Conservation (phyloP, 2,888 invertebrate species). For the Cheilosia urbana region DNA sequence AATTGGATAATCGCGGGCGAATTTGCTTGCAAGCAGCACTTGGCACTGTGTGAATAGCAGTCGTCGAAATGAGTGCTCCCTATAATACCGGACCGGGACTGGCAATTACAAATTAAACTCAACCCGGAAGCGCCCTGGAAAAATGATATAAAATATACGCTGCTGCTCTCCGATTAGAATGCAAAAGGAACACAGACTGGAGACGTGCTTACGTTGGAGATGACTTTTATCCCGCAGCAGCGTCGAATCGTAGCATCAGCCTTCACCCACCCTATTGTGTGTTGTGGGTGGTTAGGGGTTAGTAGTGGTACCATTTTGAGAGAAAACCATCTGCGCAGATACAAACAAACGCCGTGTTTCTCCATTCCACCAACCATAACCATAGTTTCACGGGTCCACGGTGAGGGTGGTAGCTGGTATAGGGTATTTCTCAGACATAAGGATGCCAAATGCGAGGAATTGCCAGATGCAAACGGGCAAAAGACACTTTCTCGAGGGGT, state of each 20-base stretch:
- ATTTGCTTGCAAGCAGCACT: conserved; percentile 38
- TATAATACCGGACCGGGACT: neutral
- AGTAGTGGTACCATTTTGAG: conserved; percentile 42
- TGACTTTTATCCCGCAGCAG: conserved; percentile 60
- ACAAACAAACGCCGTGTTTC: conserved; percentile 62
- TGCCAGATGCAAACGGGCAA: conserved; percentile 50
- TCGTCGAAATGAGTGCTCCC: conserved; percentile 13
- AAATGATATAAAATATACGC: neutral
- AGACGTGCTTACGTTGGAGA: conserved; percentile 42
- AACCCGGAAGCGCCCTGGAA: conserved; percentile 41
- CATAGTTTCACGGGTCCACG: neutral
- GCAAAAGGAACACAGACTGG: conserved; percentile 62
- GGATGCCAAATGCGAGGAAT: conserved; percentile 28
- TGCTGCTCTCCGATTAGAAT: conserved; percentile 7
- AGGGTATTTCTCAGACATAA: conserved; percentile 56
- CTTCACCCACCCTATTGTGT: conserved; percentile 30
- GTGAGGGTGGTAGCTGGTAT: conserved; percentile 20
- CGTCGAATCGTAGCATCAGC: conserved; percentile 26
- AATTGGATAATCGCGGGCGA: conserved; percentile 73
- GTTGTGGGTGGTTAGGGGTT: conserved; percentile 59
- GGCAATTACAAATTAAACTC: conserved; percentile 33
- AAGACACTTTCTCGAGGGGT: neutral
- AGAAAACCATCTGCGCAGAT: conserved; percentile 54
- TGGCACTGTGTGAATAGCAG: neutral
- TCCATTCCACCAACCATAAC: conserved; percentile 26